Percentiles rank a stretch among this genome's conserved stretches.
phyloP scores from a whole-genome alignment of 2,113 vertebrate species.

The Pantherophis guttatus region DNA sequence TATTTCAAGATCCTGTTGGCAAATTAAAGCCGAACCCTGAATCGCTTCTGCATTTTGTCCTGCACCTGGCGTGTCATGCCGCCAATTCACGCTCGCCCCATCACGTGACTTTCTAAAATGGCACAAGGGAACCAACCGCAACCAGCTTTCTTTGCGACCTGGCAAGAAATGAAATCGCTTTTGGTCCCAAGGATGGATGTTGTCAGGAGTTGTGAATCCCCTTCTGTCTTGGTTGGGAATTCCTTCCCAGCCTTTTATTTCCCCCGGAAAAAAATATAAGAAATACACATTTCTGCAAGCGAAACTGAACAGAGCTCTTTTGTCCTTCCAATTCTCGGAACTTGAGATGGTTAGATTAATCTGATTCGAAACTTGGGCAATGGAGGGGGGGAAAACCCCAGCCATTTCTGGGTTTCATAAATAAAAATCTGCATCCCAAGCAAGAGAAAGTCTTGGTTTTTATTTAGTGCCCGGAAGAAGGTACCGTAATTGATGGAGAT shows the following conservation, averaged over 20 bases:
- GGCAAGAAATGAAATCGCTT: background rate
- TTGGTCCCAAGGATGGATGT: background rate
- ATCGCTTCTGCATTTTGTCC: background rate
- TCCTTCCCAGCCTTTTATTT: background rate
- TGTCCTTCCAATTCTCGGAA: background rate
- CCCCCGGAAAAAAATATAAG: background rate
- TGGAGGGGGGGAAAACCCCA: background rate
- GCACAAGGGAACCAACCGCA: background rate
- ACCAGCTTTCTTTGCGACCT: background rate
- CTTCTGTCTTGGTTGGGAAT: background rate
- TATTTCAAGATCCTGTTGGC: background rate
- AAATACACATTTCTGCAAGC: background rate
- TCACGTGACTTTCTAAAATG: background rate
- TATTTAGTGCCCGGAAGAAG: background rate
- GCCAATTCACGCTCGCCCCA: background rate
- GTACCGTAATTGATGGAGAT: background rate
- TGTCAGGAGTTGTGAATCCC: background rate
- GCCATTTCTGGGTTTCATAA: background rate
- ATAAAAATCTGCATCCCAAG: background rate
- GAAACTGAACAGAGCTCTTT: background rate
- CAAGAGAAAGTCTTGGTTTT: background rate
- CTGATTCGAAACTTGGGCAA: background rate
- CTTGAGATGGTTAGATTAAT: background rate
- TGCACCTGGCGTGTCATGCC: background rate
- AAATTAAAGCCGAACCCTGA: background rate